Conservation (phyloP, 53 echinoderm and acorn worm genomes). For the Patiria pectinifera region DNA sequence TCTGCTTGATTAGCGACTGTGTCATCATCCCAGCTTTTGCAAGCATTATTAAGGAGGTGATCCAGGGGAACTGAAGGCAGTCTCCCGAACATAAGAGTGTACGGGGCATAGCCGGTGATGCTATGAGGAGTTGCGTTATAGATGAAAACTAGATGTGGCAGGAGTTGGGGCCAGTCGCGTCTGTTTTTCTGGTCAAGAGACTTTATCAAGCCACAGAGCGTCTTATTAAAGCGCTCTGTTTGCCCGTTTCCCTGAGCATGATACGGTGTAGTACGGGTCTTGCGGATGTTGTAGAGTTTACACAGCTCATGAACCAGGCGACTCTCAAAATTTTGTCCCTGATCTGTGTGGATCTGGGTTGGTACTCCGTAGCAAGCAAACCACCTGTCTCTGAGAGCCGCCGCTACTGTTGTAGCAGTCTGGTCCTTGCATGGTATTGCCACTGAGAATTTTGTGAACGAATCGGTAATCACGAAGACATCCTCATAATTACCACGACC, state of each 20-base stretch:
- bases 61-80: slow-evolving; percentile 2
- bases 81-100: slow-evolving; percentile 41
- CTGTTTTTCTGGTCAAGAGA: slow-evolving; percentile 22
- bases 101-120: slow-evolving; percentile 27
- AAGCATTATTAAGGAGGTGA: neutral
- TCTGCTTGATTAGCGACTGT: slow-evolving; percentile 9
- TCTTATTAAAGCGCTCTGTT: slow-evolving; percentile 57
- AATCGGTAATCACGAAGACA: slow-evolving; percentile 52
- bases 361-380: slow-evolving; percentile 51
- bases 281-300: slow-evolving; percentile 27
- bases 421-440: slow-evolving; percentile 52
- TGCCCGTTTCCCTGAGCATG: slow-evolving; percentile 53
- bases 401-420: slow-evolving; percentile 30
- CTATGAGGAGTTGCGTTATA: slow-evolving; percentile 57
- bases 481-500: slow-evolving; percentile 14
- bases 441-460: slow-evolving; percentile 25
- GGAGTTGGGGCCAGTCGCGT: slow-evolving; percentile 51
- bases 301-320: slow-evolving; percentile 34
- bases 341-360: slow-evolving; percentile 63
- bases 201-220: slow-evolving; percentile 56
- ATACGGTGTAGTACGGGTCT: slow-evolving; percentile 53
- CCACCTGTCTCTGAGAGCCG: slow-evolving; percentile 48
- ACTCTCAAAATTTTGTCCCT: slow-evolving; percentile 66
- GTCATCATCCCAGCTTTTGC: slow-evolving; percentile 29
- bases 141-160: slow-evolving; percentile 36